Evolutionary conservation across 2,888 invertebrate species (phyloP), one percentile per base, ranked within the genome.

Genomic region (Eupithecia exiguata): DNA sequence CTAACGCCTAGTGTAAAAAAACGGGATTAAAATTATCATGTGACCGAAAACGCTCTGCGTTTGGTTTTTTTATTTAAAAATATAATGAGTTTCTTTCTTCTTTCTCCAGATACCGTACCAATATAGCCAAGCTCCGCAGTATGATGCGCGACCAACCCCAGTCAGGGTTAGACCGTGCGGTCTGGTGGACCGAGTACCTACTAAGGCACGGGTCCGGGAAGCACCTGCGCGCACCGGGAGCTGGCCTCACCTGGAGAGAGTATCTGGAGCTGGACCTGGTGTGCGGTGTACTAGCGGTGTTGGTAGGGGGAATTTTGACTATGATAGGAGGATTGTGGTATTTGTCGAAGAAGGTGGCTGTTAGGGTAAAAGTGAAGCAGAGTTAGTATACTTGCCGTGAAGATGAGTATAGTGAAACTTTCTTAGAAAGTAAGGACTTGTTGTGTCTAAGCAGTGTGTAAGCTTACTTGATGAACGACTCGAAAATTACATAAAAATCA

Each of bases 121-220:
- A 87, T 68, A 79, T 88, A 0, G 49, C 43, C 1, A 75, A 70
- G 5, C 76, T 92, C 0, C 80, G 84, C 0, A 58, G 49, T 0
- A 25, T 91, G 1, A 83, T 92, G 78, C 67, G 75, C 3, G 93
- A 94, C 74, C 87, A 91, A 76, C 91, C 91, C 0, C 84, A 89
- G 80, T 74, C 77, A 1, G 85, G 90, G 0, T 61, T 93, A 43
- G 89, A 93, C 3, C 88, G 90, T 18, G 91, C 91, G 0, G 80
- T 94, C 0, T 94, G 93, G 93, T 93, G 93, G 92, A 90, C 88
- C 3, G 94, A 94, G 78, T 88, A 93, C 79, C 87, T 94, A 5
- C 79, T 94, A 16, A 85, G 93, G 21, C 89, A 93, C 74, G 84
- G 86, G 25, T 91, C 91, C 6, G 90, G 90, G 3, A 78, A 76